Percentiles rank a stretch among this genome's conserved stretches.
These are phyloP conservation scores for Siniperca undulata DNA, from an alignment of 2,797 vertebrate genomes.

Conservation along the genomic window DNA sequence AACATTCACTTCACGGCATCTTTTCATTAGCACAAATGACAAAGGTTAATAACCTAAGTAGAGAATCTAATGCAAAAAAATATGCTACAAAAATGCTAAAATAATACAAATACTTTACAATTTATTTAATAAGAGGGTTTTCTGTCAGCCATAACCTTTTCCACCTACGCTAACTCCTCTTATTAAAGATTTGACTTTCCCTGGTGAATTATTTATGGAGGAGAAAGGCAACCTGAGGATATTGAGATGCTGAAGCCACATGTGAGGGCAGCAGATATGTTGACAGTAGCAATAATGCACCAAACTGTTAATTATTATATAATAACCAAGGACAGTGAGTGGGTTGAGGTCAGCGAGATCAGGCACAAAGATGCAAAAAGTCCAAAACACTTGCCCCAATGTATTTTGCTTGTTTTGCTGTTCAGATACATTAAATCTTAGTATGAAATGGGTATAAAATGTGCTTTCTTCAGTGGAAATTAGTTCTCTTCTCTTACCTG, in stretches of 20 bases:
- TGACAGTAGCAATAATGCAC: slow-evolving; percentile 6
- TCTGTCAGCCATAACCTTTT: slow-evolving; percentile 26
- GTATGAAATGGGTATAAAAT: not conserved
- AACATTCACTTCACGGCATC: not conserved
- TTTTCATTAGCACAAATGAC: not conserved
- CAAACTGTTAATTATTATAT: slow-evolving; percentile 18
- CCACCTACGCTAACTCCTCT: slow-evolving; percentile 25
- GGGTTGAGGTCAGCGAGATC: slow-evolving; percentile 30
- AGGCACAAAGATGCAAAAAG: not conserved
- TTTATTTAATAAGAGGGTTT: slow-evolving; percentile 12
- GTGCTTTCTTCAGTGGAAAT: not conserved
- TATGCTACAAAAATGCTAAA: not conserved
- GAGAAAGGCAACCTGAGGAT: slow-evolving; percentile 52
- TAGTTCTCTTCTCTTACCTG: not conserved
- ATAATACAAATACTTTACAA: not conserved
- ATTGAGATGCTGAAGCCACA: slow-evolving; percentile 22
- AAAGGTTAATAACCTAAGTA: slow-evolving; percentile 1
- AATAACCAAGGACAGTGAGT: slow-evolving; percentile 38
- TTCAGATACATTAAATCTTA: not conserved
- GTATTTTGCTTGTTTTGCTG: not conserved
- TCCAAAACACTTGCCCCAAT: slow-evolving; percentile 1
- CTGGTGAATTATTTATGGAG: slow-evolving; percentile 53
- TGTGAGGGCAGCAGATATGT: slow-evolving; percentile 8
- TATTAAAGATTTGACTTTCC: slow-evolving; percentile 38
- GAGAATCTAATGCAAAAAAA: not conserved